Percentiles rank a stretch among this genome's conserved stretches.
phyloP scores from a whole-genome alignment of 1,140 invertebrate genomes.

The Sycophaga agraensis region DNA sequence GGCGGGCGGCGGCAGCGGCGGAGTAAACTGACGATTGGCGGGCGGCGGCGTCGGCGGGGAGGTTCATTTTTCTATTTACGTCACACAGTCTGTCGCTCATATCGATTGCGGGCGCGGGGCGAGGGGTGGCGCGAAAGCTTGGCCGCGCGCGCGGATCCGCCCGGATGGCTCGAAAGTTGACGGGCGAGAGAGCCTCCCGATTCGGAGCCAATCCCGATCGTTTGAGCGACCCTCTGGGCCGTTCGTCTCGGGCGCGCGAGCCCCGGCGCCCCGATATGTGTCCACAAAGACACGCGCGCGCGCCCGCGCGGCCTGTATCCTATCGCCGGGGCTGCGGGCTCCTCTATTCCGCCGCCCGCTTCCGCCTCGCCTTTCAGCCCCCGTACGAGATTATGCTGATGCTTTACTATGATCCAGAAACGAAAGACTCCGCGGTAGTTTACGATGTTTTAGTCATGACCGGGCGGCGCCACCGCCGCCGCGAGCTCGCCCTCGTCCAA shows the following conservation, averaged over 20 bases:
- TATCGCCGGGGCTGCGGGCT: slow-evolving; percentile 18
- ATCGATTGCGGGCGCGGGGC: slow-evolving; percentile 15
- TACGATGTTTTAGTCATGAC: slow-evolving; percentile 30
- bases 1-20: background rate
- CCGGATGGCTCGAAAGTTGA: slow-evolving; percentile 28
- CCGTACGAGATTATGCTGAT: slow-evolving; percentile 30
- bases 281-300: too few relatives aligned
- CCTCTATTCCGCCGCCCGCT: background rate
- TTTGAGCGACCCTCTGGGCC: slow-evolving; percentile 17
- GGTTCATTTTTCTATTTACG: slow-evolving; percentile 29
- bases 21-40: slow-evolving; percentile 18
- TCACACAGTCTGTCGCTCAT: slow-evolving; percentile 26
- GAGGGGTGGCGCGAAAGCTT: background rate
- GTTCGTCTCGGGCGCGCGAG: slow-evolving; percentile 13
- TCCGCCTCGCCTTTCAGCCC: slow-evolving; percentile 4
- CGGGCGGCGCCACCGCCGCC: too few relatives aligned
- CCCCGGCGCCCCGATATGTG: background rate
- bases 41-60: background rate
- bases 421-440: slow-evolving; percentile 17
- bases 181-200: slow-evolving; percentile 16
- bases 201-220: slow-evolving; percentile 30
- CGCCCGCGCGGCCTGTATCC: slow-evolving; percentile 25
- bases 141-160: background rate
- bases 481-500: too few relatives aligned
- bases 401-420: slow-evolving; percentile 26